phyloP scores from a whole-genome alignment of 1,140 invertebrate species.

The Sycobia sp. region DNA sequence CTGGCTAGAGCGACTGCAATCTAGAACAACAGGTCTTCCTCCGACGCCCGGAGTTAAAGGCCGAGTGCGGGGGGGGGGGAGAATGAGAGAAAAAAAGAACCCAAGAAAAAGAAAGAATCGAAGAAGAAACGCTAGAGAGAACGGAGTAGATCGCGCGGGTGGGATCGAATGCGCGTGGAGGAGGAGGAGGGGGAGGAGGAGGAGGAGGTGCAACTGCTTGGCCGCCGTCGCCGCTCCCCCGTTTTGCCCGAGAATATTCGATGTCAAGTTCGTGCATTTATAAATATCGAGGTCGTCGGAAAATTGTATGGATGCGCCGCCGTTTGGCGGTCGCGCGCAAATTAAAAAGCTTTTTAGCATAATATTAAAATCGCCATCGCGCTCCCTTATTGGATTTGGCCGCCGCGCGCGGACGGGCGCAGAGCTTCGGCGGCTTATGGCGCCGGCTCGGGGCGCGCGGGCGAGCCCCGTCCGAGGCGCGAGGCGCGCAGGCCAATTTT shows the following conservation, averaged over 20 bases:
- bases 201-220: no score
- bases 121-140: not conserved
- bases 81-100: not conserved
- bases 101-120: no score
- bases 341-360: constrained; percentile 4
- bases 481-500: no score
- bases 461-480: no score
- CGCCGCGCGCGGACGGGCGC: no score
- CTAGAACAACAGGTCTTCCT: constrained; percentile 17
- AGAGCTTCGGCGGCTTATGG: no score
- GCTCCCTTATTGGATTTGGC: no score
- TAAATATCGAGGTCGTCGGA: constrained; percentile 24
- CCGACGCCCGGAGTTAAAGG: no score
- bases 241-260: constrained; percentile 18
- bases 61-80: not conserved
- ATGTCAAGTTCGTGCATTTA: constrained; percentile 30
- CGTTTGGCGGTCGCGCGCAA: not conserved
- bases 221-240: not conserved
- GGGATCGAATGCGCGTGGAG: no score
- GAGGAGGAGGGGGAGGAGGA: no score
- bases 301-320: constrained; percentile 25
- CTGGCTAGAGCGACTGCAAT: constrained; percentile 16
- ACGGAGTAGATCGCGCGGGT: not conserved
- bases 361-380: no score
- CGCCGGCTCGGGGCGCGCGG: no score